Evolutionary conservation across 2,888 invertebrate species (phyloP).

Genomic region (Anticlea derivata): DNA sequence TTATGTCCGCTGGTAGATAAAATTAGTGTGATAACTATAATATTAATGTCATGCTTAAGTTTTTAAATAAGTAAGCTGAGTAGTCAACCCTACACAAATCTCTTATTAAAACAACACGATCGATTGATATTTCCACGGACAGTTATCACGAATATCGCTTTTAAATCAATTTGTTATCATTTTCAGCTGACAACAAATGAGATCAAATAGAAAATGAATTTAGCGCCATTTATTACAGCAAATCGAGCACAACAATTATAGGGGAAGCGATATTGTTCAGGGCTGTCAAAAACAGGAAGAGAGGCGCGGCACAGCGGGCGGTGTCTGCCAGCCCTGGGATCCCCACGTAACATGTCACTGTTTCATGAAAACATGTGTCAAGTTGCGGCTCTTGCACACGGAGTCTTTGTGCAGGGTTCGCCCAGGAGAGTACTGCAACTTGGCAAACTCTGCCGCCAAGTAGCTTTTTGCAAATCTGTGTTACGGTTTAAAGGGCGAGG

Average conservation of each 20-base stretch:
- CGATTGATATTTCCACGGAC: conserved; percentile 7
- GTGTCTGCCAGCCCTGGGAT: conserved; percentile 47
- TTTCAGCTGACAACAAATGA: conserved; percentile 22
- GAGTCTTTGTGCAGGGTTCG: too few species aligned
- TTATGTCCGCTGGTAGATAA: too few species aligned
- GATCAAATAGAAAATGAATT: conserved; percentile 32
- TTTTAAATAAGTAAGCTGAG: too few species aligned
- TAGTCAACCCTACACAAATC: too few species aligned
- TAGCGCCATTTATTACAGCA: conserved; percentile 37
- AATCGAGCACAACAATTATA: conserved; percentile 48
- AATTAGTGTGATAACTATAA: too few species aligned
- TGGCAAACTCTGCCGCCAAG: too few species aligned
- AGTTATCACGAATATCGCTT: conserved; percentile 13
- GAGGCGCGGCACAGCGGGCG: conserved; percentile 48
- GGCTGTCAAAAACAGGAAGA: conserved; percentile 65
- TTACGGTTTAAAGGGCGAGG: too few species aligned
- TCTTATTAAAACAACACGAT: too few species aligned
- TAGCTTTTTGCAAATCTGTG: too few species aligned
- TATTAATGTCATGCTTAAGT: too few species aligned
- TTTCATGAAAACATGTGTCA: conserved; percentile 57
- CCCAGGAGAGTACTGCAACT: too few species aligned
- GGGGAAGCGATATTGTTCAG: conserved; percentile 49
- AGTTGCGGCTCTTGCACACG: conserved; percentile 15
- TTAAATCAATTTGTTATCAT: conserved; percentile 23
- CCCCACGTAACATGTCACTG: conserved; percentile 52